Conservation (phyloP, 2,113 vertebrate genomes). For the Piaya cayana region DNA sequence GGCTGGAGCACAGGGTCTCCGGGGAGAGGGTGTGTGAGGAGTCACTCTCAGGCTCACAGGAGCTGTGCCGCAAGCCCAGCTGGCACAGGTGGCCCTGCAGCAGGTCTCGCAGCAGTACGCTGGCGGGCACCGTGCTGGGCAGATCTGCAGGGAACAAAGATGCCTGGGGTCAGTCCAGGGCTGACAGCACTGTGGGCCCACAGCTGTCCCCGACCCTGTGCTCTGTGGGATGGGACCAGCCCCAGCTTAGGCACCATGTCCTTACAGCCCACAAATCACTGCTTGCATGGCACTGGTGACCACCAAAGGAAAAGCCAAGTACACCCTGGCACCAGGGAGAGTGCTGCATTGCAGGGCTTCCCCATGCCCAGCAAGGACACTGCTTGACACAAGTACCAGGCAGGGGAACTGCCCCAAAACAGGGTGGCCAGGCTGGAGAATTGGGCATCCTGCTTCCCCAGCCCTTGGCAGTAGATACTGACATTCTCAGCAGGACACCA, state of each 20-base stretch:
- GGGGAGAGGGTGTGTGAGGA: conserved; percentile 91
- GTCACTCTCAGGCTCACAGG: conserved; percentile 86
- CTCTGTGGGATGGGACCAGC: fast-evolving
- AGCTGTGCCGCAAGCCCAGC: conserved; percentile 78
- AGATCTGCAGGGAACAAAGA: conserved; percentile 56
- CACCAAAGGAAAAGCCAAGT: neutral
- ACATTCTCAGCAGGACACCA: neutral
- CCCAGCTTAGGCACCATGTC: fast-evolving
- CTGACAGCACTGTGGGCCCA: neutral
- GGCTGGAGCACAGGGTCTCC: conserved; percentile 93
- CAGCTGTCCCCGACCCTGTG: neutral
- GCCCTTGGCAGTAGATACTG: neutral
- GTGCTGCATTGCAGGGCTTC: neutral
- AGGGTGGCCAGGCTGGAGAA: neutral
- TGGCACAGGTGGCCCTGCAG: conserved; percentile 88
- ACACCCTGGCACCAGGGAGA: fast-evolving
- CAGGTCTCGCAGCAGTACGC: conserved; percentile 85
- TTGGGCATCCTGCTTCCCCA: neutral
- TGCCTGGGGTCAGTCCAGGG: neutral
- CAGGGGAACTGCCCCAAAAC: neutral
- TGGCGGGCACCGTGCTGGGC: conserved; percentile 74
- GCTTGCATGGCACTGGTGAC: fast-evolving
- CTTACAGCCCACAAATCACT: neutral
- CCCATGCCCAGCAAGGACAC: fast-evolving
- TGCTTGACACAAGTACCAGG: neutral